phyloP scores from a whole-genome alignment of 2,797 vertebrate species.

The Coranthus polyacanthus region DNA sequence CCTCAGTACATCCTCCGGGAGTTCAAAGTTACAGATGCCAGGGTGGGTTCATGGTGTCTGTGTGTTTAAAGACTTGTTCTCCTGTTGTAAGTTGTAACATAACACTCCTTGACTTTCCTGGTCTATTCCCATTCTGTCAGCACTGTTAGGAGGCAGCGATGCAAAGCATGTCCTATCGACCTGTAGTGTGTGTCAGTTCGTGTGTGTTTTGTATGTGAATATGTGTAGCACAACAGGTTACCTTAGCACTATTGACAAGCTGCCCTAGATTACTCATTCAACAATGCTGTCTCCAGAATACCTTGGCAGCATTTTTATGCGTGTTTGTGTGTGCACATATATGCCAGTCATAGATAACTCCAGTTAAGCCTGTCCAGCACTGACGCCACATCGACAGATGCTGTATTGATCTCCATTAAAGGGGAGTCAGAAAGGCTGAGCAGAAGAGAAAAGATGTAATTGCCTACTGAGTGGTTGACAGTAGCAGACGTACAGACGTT shows the following conservation, averaged over 20 bases:
- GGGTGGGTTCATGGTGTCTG: constrained; percentile 85
- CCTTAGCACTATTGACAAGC: constrained; percentile 48
- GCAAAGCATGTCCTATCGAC: constrained; percentile 71
- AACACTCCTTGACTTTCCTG: constrained; percentile 38
- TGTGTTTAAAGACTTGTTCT: constrained; percentile 15
- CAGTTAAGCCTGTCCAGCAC: constrained; percentile 71
- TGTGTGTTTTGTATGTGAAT: constrained; percentile 51
- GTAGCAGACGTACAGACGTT: constrained; percentile 71
- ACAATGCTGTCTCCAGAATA: constrained; percentile 55
- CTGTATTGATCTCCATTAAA: constrained; percentile 85
- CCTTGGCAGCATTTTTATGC: constrained; percentile 32
- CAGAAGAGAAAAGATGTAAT: constrained; percentile 81
- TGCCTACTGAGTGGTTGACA: constrained; percentile 77
- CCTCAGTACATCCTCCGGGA: constrained; percentile 98
- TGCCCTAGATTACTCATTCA: constrained; percentile 61
- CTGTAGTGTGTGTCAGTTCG: constrained; percentile 51
- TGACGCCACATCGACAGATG: constrained; percentile 81
- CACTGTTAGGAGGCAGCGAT: constrained; percentile 39
- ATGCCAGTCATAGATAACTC: constrained; percentile 76
- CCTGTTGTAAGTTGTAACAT: constrained; percentile 31
- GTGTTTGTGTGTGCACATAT: constrained; percentile 16
- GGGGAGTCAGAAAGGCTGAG: constrained; percentile 80
- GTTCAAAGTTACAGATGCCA: constrained; percentile 98
- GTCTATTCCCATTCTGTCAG: constrained; percentile 50
- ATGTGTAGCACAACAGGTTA: constrained; percentile 43